Evolutionary conservation across 2,888 invertebrate species (phyloP), one percentile per base, ranked within the genome.

Genomic region (Halocaridina rubra): DNA sequence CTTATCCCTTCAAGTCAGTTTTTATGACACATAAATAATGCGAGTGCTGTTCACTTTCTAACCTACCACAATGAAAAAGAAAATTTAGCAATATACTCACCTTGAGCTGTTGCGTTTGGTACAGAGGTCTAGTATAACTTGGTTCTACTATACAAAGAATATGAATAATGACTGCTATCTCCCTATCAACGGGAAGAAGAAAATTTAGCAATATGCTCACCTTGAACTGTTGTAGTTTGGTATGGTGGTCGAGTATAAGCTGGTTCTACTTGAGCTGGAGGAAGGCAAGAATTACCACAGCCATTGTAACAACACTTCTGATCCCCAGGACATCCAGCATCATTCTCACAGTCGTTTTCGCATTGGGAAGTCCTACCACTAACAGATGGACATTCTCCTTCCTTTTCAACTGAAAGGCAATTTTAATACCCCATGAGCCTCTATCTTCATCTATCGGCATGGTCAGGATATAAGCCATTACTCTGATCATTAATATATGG

Each of bases 301-400:
- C 95, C 96, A 89, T 94, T 94, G 87, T 91, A 91, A 91, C 97
- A 98, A 90, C 97, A 97, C 91, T 97, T 97, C 90, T 94, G 93
- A 29, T 93, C 93, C 39, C 94, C 94, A 16, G 93, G 91, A 90
- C 97, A 98, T 90, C 96, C 96, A 0, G 95, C 95, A 90, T 97
- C 97, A 79, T 94, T 94, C 86, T 92, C 91, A 90, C 97, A 97
- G 90, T 95, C 94, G 39, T 92, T 92, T 8, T 93, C 93, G 90
- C 97, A 97, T 69, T 91, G 89, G 75, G 92, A 90, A 78, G 91
- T 91, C n/a, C 91, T 90, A 10, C 91, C 91, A 72, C 89, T 91
- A 24, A 93, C 90, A 67, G 89, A 90, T 2, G 95, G 95, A 89
- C 95, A 95, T 30, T 91, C 91, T 3, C 95, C 95, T n/a, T 93